A percentile compares a stretch with the other conserved stretches of the same genome.
These are phyloP conservation scores for Odontomachus brunneus DNA, from an alignment of 1,140 invertebrate genomes.

Conservation along the genomic window DNA sequence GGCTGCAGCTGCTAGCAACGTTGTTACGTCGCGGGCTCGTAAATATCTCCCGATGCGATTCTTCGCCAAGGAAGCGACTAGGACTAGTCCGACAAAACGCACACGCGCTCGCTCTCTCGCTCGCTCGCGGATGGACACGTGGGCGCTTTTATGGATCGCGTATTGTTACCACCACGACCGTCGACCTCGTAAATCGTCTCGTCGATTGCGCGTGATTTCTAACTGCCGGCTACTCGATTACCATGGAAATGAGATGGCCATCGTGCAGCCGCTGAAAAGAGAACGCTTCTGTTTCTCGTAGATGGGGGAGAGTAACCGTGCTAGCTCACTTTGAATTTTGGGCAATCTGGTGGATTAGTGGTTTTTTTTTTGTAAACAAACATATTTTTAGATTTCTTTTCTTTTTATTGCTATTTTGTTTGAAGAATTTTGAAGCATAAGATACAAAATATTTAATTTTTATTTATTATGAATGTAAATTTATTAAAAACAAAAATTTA, in stretches of 20 bases:
- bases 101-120: too few species aligned
- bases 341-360: neutral
- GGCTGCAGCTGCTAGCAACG: conserved; percentile 25
- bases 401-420: too few species aligned
- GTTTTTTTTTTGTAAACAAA: too few species aligned
- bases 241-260: conserved; percentile 42
- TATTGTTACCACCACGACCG: conserved; percentile 49
- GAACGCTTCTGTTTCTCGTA: conserved; percentile 10
- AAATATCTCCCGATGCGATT: conserved; percentile 32
- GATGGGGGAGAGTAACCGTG: neutral
- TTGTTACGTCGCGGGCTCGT: conserved; percentile 10
- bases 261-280: neutral
- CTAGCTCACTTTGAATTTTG: neutral
- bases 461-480: too few species aligned
- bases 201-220: conserved; percentile 35
- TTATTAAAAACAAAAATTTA: too few species aligned
- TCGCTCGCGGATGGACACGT: conserved; percentile 28
- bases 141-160: conserved; percentile 39
- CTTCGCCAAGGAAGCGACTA: neutral
- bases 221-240: conserved; percentile 39
- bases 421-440: too few species aligned
- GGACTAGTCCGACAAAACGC: conserved; percentile 16
- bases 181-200: conserved; percentile 55
- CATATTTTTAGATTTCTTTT: too few species aligned
- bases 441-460: too few species aligned